phyloP scores from a whole-genome alignment of 2,113 vertebrate genomes.

The Dipodomys stephensi region DNA sequence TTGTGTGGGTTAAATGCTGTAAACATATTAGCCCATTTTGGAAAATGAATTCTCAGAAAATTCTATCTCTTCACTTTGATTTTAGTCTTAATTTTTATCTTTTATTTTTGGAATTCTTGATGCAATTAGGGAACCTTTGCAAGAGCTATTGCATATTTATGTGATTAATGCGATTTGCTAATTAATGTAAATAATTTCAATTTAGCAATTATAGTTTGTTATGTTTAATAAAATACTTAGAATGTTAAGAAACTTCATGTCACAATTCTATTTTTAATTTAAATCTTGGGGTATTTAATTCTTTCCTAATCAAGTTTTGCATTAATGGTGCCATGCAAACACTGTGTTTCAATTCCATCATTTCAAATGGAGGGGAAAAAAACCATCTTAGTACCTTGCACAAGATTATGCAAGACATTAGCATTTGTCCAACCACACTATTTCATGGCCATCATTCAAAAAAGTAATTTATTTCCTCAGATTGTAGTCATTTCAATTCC shows the following conservation, averaged over 20 bases:
- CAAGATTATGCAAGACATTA: background rate
- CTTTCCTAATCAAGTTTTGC: constrained; percentile 34
- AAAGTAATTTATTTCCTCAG: constrained; percentile 59
- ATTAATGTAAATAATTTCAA: constrained; percentile 80
- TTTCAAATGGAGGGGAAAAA: background rate
- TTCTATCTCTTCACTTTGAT: constrained; percentile 43
- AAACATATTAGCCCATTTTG: background rate
- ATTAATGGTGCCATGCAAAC: constrained; percentile 38
- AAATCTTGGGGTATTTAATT: constrained; percentile 44
- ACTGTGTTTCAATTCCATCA: background rate
- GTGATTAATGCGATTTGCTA: constrained; percentile 77
- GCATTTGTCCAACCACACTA: background rate
- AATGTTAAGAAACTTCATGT: constrained; percentile 64
- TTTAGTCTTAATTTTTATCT: constrained; percentile 54
- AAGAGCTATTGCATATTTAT: constrained; percentile 72
- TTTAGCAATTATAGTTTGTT: constrained; percentile 72
- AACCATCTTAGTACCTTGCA: background rate
- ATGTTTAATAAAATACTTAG: constrained; percentile 65
- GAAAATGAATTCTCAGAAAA: constrained; percentile 35
- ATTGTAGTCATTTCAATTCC: constrained; percentile 36
- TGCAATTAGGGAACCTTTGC: constrained; percentile 65
- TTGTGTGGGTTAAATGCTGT: background rate
- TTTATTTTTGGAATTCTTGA: constrained; percentile 71
- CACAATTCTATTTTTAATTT: constrained; percentile 29
- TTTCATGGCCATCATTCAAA: constrained; percentile 54